Evolutionary conservation across 2,797 vertebrate genomes (phyloP).

Genomic region (Schizothorax lantsangensis): DNA sequence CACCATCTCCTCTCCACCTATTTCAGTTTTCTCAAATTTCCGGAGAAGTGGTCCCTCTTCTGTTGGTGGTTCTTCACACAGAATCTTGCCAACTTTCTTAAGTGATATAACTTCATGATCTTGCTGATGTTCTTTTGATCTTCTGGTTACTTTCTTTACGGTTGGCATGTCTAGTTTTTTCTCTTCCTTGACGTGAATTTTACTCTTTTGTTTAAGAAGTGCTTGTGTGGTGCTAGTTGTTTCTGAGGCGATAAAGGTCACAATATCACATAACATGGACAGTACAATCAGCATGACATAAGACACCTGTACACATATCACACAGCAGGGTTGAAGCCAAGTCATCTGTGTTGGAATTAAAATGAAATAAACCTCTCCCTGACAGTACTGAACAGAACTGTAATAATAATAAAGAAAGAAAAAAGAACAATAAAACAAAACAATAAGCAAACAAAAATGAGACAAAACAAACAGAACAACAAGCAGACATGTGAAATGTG

Average conservation of each 20-base stretch:
- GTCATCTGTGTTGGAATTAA: constrained; percentile 26
- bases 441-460: constrained; percentile 1
- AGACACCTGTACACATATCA: constrained; percentile 50
- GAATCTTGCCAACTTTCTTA: constrained; percentile 69
- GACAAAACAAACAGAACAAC: constrained; percentile 45
- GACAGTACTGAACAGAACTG: background rate
- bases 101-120: constrained; percentile 69
- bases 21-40: constrained; percentile 49
- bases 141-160: constrained; percentile 69
- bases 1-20: constrained; percentile 58
- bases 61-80: constrained; percentile 62
- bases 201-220: constrained; percentile 77
- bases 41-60: constrained; percentile 55
- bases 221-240: constrained; percentile 69
- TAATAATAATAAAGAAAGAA: background rate
- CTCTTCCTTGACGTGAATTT: constrained; percentile 73
- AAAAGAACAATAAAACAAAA: constrained; percentile 1
- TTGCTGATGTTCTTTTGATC: constrained; percentile 68
- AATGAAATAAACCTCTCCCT: constrained; percentile 4
- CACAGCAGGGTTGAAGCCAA: constrained; percentile 21
- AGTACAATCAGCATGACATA: constrained; percentile 54
- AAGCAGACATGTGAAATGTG: constrained; percentile 21
- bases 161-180: constrained; percentile 69
- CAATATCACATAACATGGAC: constrained; percentile 52
- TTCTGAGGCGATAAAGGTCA: constrained; percentile 71